Evolutionary conservation across 2,888 invertebrate genomes (phyloP).

Genomic region (Eupithecia exiguata): DNA sequence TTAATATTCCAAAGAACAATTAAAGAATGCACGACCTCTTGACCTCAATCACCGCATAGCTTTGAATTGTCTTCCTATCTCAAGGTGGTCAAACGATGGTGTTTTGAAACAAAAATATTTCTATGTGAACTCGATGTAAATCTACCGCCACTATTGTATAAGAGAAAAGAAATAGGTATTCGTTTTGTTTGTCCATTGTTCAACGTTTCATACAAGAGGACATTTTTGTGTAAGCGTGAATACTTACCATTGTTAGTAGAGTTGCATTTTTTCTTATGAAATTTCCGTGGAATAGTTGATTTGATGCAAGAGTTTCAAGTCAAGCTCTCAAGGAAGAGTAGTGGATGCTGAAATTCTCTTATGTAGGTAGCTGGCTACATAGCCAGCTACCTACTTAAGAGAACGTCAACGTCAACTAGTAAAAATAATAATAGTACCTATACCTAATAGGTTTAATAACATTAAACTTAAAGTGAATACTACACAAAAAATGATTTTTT

Average conservation of each 20-base stretch:
- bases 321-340: constrained; percentile 12
- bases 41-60: constrained; percentile 16
- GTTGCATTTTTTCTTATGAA: constrained; percentile 65
- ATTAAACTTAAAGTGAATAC: no score
- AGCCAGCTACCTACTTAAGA: no score
- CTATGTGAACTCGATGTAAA: constrained; percentile 22
- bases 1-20: constrained; percentile 5
- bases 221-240: constrained; percentile 55
- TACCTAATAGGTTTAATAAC: no score
- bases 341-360: constrained; percentile 6
- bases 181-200: constrained; percentile 57
- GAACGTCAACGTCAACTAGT: no score
- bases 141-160: constrained; percentile 22
- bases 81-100: constrained; percentile 30
- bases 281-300: constrained; percentile 64
- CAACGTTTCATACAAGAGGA: constrained; percentile 38
- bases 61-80: constrained; percentile 32
- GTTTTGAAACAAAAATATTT: constrained; percentile 35
- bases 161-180: constrained; percentile 47
- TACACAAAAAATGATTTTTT: no score
- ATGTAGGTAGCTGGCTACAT: not conserved
- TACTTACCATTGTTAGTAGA: constrained; percentile 59
- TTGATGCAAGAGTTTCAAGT: constrained; percentile 48
- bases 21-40: constrained; percentile 10
- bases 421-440: no score